Conservation (phyloP, 2,113 vertebrate species). For the Apistogramma diplotaenia region DNA sequence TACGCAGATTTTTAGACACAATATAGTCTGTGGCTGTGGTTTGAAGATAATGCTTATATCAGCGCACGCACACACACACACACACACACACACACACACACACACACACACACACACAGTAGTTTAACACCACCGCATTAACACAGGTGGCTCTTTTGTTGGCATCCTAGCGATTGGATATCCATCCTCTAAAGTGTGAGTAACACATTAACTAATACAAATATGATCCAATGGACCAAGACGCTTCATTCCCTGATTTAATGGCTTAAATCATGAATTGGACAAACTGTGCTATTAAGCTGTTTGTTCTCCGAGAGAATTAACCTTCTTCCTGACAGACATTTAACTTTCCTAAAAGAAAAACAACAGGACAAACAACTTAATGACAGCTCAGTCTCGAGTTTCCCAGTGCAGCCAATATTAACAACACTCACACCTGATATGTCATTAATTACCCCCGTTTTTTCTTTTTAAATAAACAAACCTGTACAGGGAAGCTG, state of each 20-base stretch:
- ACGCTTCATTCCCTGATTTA: slow-evolving; percentile 5
- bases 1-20: too few species aligned
- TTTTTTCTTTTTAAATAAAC: slow-evolving; percentile 26
- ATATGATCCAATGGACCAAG: slow-evolving; percentile 12
- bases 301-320: slow-evolving; percentile 1
- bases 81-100: background rate
- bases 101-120: slow-evolving; percentile 5
- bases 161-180: slow-evolving; percentile 13
- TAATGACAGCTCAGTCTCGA: background rate
- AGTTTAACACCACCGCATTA: slow-evolving; percentile 13
- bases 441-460: background rate
- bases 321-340: background rate
- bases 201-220: background rate
- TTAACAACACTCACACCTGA: background rate
- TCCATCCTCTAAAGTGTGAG: background rate
- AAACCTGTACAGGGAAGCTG: background rate
- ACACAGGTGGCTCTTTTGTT: slow-evolving; percentile 8
- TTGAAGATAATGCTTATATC: too few species aligned
- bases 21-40: too few species aligned
- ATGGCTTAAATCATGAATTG: slow-evolving; percentile 1
- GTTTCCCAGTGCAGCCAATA: background rate
- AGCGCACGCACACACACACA: too few species aligned
- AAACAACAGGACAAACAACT: background rate
- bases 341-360: background rate
- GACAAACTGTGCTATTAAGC: background rate